Percentiles rank a stretch among this genome's conserved stretches.
Evolutionary conservation across 1,140 invertebrate species (phyloP).

Genomic region (Reticulitermes speratus): DNA sequence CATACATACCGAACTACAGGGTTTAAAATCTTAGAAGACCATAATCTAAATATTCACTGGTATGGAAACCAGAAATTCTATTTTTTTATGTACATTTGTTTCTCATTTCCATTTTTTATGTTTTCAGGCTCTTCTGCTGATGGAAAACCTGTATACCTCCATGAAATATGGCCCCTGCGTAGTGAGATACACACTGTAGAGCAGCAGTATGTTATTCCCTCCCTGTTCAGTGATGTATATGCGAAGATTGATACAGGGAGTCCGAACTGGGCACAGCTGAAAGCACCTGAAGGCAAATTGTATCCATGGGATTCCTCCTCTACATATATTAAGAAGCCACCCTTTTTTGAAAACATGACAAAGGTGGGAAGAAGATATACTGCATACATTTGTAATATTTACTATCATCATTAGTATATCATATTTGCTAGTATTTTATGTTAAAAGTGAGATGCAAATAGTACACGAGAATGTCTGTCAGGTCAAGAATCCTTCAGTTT

Average conservation of each 20-base stretch:
- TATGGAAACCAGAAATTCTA: no score
- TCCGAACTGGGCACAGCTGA: slow-evolving; percentile 78
- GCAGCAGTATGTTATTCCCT: slow-evolving; percentile 85
- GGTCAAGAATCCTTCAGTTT: no score
- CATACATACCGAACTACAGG: no score
- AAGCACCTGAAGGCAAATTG: slow-evolving; percentile 75
- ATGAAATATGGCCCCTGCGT: slow-evolving; percentile 95
- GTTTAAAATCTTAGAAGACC: no score
- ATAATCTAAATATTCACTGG: no score
- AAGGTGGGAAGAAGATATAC: slow-evolving; percentile 49
- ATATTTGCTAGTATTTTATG: no score
- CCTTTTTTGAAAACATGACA: slow-evolving; percentile 92
- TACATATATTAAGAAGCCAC: slow-evolving; percentile 95
- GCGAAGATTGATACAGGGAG: slow-evolving; percentile 84
- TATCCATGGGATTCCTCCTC: slow-evolving; percentile 91
- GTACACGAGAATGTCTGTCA: no score
- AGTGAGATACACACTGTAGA: slow-evolving; percentile 89
- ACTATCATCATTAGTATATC: background rate
- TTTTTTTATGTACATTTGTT: no score
- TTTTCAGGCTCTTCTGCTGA: slow-evolving; percentile 62
- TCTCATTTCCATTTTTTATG: no score
- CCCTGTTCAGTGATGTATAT: slow-evolving; percentile 98
- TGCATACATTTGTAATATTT: background rate
- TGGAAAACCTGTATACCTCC: slow-evolving; percentile 76
- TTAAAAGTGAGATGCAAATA: no score